These are phyloP conservation scores for Picus viridis DNA, from an alignment of 2,797 vertebrate species.

Conservation along the genomic window DNA sequence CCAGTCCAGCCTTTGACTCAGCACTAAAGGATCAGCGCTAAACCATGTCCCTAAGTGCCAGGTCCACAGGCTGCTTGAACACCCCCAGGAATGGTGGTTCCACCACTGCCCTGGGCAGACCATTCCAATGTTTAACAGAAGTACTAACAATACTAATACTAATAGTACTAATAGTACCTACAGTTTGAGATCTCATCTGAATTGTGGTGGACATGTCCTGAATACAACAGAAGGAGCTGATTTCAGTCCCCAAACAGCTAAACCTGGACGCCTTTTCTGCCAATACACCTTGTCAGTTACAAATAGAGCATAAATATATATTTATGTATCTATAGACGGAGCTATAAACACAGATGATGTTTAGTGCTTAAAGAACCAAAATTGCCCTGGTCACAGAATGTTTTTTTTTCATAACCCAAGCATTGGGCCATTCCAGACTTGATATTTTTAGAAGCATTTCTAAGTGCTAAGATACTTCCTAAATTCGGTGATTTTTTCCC, in stretches of 20 bases:
- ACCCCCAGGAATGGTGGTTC: too few relatives aligned
- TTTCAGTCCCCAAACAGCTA: fast-evolving
- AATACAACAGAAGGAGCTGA: not conserved
- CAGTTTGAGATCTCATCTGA: not conserved
- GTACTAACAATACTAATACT: too few relatives aligned
- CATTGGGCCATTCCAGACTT: not conserved
- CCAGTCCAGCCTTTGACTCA: too few relatives aligned
- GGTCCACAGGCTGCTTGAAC: too few relatives aligned
- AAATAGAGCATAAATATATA: not conserved
- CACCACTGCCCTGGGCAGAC: too few relatives aligned
- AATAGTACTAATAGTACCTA: not conserved
- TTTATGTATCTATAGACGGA: not conserved
- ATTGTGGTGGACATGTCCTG: not conserved
- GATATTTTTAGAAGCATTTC: not conserved
- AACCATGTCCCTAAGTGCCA: too few relatives aligned
- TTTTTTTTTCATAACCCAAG: not conserved
- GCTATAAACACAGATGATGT: not conserved
- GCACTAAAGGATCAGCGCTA: too few relatives aligned
- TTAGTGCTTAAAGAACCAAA: not conserved
- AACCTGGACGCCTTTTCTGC: not conserved
- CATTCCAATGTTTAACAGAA: too few relatives aligned
- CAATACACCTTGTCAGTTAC: not conserved
- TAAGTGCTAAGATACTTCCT: not conserved
- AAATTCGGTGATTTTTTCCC: not conserved
- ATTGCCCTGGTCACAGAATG: not conserved